Evolutionary conservation across 92 coral and sea anemone genomes (phyloP).

Genomic region (Chrysogorgia sp.): DNA sequence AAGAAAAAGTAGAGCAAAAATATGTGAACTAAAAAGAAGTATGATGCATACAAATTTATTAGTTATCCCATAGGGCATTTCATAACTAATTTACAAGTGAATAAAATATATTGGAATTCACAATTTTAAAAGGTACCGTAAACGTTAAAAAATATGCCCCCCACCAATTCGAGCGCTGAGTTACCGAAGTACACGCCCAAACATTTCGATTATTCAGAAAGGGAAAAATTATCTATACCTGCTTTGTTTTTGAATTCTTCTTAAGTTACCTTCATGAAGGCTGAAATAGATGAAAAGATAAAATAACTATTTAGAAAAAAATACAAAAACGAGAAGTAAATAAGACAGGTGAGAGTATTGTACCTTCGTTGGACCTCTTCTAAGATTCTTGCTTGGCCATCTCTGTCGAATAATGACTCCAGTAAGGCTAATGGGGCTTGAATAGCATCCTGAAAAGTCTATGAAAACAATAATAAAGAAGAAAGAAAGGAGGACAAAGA

Average conservation of each 20-base stretch:
- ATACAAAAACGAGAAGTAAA: neutral
- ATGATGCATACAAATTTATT: too few species aligned
- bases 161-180: too few species aligned
- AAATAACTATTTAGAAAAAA: too few species aligned
- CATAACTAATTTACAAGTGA: too few species aligned
- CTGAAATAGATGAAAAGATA: neutral
- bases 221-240: neutral
- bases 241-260: slow-evolving; percentile 35
- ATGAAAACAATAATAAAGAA: neutral
- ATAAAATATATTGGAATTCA: too few species aligned
- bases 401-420: slow-evolving; percentile 61
- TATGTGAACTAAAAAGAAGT: too few species aligned
- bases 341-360: neutral
- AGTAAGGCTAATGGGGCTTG: slow-evolving; percentile 12
- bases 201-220: neutral
- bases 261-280: slow-evolving; percentile 8
- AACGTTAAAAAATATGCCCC: too few species aligned
- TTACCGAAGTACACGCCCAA: too few species aligned
- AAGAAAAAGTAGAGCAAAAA: too few species aligned
- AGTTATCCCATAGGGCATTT: too few species aligned
- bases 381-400: slow-evolving; percentile 75
- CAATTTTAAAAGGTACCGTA: too few species aligned
- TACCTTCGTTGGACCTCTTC: slow-evolving; percentile 94
- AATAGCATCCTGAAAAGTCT: neutral
- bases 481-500: too few species aligned